A percentile compares a stretch with the other conserved stretches of the same genome.
These are phyloP conservation scores for Meriones unguiculatus DNA, from an alignment of 2,113 vertebrate genomes.

Conservation along the genomic window DNA sequence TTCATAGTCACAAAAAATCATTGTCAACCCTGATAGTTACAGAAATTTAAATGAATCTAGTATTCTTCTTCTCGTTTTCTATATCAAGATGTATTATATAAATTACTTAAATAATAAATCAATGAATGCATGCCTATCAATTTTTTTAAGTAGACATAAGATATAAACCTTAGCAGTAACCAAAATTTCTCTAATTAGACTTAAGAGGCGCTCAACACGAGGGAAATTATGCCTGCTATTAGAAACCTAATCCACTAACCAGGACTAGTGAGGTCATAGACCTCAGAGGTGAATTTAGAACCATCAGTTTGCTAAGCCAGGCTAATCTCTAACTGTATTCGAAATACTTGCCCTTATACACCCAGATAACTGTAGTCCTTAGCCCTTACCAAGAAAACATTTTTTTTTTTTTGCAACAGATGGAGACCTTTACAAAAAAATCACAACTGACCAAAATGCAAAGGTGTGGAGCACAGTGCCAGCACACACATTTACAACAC, in stretches of 20 bases:
- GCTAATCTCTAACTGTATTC: background rate
- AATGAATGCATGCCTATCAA: conserved; percentile 2
- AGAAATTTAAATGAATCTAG: background rate
- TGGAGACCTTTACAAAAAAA: background rate
- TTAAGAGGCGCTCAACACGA: background rate
- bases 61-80: background rate
- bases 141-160: background rate
- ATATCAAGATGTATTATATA: background rate
- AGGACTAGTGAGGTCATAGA: background rate
- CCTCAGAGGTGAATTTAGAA: background rate
- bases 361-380: background rate
- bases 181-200: background rate
- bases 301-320: background rate
- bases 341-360: background rate
- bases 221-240: background rate
- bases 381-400: background rate
- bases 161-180: background rate
- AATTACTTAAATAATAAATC: background rate
- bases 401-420: background rate
- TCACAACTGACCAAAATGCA: background rate
- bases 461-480: background rate
- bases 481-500: background rate
- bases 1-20: background rate
- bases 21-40: background rate
- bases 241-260: background rate